Base-by-base conservation (phyloP, 2,888 invertebrate genomes). In the Diabrotica balteata region DNA sequence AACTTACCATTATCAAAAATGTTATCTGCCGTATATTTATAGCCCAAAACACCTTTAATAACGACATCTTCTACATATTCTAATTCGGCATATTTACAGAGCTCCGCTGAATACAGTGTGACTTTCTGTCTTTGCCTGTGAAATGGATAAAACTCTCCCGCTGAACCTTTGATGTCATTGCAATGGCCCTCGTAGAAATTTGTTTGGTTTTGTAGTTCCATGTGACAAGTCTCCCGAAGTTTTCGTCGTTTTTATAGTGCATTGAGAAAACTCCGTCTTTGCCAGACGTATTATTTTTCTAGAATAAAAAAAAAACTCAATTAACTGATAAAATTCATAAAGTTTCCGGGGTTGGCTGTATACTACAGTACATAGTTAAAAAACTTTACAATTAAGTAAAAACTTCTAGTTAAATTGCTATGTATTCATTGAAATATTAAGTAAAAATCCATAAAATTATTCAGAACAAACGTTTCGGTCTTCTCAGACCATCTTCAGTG, bases 141-240 rank as follows among this genome's bases (percentile, higher is more conserved):
- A 0, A 93, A 91, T 0, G 93, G 90, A 81, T 92, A 90, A 81
- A 94, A 91, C 84, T 94, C 94, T 0, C 94, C 94, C 0, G 91
- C 90, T 32, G 93, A 93, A 43, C 94, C 95, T 66, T 86, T 85
- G 2, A 94, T 86, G 76, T 82, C 80, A 62, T 89, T 89, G 80
- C 91, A 91, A 43, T 86, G 82, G 7, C 86, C 87, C 0, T 82
- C 72, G 80, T 90, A 87, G 78, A 86, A 80, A 76, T 86, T 81
- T 0, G 90, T 87, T 4, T 86, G 84, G 53, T 89, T 89, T 84
- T 82, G 74, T 89, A 85, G 80, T 95, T 92, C 94, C 94, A 95
- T 8, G 86, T 84, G 52, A 89, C 80, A 43, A 94, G 86, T 72
- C 88, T 86, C 0, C 94, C 95, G 68, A 95, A 88, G 43, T 90